Base-by-base conservation (phyloP, 1,140 invertebrate species). In the Leptopilina clavipes region DNA sequence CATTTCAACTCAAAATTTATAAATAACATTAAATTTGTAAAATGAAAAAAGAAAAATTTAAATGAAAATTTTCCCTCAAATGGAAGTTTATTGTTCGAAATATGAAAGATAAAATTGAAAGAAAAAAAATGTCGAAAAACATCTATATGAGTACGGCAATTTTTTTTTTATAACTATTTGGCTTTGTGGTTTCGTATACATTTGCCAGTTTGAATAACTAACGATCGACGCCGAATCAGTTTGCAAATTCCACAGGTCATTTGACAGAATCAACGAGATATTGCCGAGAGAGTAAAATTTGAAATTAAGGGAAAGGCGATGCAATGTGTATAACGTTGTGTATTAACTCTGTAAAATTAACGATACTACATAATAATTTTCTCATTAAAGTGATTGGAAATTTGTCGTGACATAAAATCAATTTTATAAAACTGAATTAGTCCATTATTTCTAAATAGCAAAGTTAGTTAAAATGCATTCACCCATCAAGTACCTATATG, bases 161-260 rank as follows among this genome's bases (percentile, higher is more conserved):
- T 59, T 19, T 14, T 12, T 25, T 54, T 54, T n/a, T n/a, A 31
- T 14, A 65, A 25, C 10, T 65, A 22, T 65, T 25, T 65, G 56
- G 19, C 11, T 65, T 65, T 31, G 56, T 31, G 56, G 22, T 65
- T 65, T 31, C 18, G 56, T 65, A n/a, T n/a, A 11, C 22, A 65
- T 65, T 65, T 65, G 10, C 56, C 56, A 25, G 56, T 65, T 65
- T 65, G 22, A 65, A 65, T 65, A 65, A 65, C 22, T 65, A 25
- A 65, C 14, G 22, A 31, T 65, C 56, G 8, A 19, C n/a, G 19
- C 54, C 18, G 18, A 25, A 59, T 65, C 56, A 65, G 56, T 65
- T 52, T 52, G 48, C 48, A n/a, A 52, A 52, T 52, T 65, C 19
- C 56, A 31, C 56, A 65, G 19, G 22, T 65, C 19, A 65, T 65